A percentile compares a stretch with the other conserved stretches of the same genome.
Evolutionary conservation across 2,113 vertebrate species (phyloP).

Genomic region (Delphinapterus leucas): DNA sequence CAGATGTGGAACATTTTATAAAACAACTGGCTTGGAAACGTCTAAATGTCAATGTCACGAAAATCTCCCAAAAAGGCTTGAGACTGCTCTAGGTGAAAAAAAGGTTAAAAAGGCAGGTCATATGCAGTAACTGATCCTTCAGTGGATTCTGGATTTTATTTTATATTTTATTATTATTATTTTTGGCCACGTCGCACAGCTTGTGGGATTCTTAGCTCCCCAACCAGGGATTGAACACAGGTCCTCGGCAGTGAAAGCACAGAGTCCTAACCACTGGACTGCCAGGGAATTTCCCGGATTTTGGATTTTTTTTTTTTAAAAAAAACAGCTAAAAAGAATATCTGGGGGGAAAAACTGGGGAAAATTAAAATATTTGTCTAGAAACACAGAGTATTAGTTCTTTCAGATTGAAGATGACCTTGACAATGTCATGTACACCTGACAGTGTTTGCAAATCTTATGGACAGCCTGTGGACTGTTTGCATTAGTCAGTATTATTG

Average conservation of each 20-base stretch:
- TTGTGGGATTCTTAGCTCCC: too few relatives aligned
- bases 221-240: too few relatives aligned
- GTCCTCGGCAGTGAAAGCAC: too few relatives aligned
- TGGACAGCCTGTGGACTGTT: accelerated
- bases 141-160: background rate
- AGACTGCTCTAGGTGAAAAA: background rate
- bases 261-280: too few relatives aligned
- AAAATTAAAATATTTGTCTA: background rate
- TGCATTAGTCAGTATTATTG: accelerated
- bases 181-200: too few relatives aligned
- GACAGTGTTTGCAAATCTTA: background rate
- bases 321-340: background rate
- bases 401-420: background rate
- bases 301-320: background rate
- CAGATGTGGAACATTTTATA: background rate
- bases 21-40: background rate
- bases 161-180: too few relatives aligned
- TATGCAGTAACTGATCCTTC: accelerated
- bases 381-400: background rate
- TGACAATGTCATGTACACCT: background rate
- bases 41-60: background rate
- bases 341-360: background rate
- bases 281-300: background rate
- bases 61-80: background rate
- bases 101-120: background rate